Conservation (phyloP, 2,113 vertebrate genomes). For the Indicator indicator region DNA sequence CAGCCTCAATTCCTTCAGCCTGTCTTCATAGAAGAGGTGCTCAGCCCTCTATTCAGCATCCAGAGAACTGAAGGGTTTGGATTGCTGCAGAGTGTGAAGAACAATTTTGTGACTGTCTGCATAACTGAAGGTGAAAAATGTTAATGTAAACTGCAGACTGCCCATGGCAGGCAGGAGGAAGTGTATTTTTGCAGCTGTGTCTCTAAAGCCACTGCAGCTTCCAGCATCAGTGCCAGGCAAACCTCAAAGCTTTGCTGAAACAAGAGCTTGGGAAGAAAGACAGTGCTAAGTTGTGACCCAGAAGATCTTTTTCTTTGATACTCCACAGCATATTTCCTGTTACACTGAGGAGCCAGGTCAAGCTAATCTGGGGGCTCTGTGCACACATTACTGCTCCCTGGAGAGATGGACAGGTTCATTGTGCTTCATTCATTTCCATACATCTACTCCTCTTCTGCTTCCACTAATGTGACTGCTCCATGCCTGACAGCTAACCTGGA, state of each 20-base stretch:
- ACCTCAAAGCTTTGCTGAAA: neutral
- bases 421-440: neutral
- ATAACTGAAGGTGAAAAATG: neutral
- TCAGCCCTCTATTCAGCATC: too few species aligned
- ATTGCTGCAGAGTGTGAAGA: neutral
- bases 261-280: neutral
- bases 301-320: neutral
- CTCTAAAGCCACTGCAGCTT: neutral
- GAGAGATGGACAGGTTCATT: too few species aligned
- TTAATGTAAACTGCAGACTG: neutral
- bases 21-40: too few species aligned
- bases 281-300: neutral
- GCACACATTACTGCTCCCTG: neutral
- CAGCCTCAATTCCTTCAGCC: too few species aligned
- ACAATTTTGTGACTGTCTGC: neutral
- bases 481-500: neutral
- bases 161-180: neutral
- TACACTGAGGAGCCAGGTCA: neutral
- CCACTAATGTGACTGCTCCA: too few species aligned
- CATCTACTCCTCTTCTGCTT: neutral
- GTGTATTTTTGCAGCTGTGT: neutral
- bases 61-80: neutral
- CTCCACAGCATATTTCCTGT: accelerated
- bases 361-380: neutral
- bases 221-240: neutral